These are phyloP conservation scores for Paramormyrops kingsleyae DNA, from an alignment of 2,113 vertebrate genomes.

Conservation along the genomic window DNA sequence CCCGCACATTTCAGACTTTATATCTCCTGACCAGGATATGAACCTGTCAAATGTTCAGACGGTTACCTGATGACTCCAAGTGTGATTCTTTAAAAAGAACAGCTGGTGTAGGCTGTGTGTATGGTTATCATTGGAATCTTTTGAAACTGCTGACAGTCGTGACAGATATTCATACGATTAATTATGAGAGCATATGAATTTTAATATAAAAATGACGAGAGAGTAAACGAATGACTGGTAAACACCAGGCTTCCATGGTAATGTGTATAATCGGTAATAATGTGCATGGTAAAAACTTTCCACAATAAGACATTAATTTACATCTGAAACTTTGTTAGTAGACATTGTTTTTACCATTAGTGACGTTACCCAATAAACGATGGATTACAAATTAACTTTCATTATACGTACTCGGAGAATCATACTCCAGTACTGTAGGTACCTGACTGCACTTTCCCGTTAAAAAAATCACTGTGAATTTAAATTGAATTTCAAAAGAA, in stretches of 20 bases:
- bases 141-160: not conserved
- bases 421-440: not conserved
- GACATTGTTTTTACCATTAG: not conserved
- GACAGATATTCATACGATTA: not conserved
- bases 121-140: not conserved
- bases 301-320: not conserved
- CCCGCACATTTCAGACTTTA: not conserved
- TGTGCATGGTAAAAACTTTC: not conserved
- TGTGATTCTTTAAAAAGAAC: not conserved
- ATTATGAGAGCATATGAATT: not conserved
- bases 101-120: not conserved
- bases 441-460: not conserved
- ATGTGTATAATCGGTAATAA: not conserved
- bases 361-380: not conserved
- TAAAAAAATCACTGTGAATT: not conserved
- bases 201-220: not conserved
- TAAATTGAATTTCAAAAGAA: not conserved
- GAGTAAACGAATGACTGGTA: not conserved
- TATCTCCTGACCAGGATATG: not conserved
- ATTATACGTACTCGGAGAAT: not conserved
- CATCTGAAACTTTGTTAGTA: not conserved
- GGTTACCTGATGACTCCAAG: not conserved
- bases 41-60: not conserved
- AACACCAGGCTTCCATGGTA: not conserved
- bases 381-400: not conserved